Conservation (phyloP, 1,140 invertebrate species). For the Ruditapes philippinarum region DNA sequence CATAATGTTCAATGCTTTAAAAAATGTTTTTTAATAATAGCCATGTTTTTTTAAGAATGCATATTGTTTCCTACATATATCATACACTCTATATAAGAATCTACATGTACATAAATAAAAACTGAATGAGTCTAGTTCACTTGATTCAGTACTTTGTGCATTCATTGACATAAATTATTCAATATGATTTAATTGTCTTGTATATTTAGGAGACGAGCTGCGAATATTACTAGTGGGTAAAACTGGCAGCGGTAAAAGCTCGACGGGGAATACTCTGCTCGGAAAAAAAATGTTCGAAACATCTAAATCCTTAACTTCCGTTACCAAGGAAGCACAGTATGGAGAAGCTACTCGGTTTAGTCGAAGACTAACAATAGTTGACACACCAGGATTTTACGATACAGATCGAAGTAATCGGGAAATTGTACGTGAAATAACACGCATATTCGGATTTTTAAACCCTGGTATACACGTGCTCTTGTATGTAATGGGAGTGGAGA, state of each 20-base stretch:
- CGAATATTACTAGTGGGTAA: constrained; percentile 53
- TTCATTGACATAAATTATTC: too few species aligned
- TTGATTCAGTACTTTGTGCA: too few species aligned
- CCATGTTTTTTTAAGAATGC: too few species aligned
- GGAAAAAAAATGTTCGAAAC: constrained; percentile 28
- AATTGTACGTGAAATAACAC: constrained; percentile 9
- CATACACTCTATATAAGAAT: too few species aligned
- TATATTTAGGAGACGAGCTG: constrained; percentile 32
- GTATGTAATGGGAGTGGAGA: background rate
- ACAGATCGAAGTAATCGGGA: background rate
- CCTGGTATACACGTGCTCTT: constrained; percentile 21
- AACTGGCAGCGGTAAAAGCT: constrained; percentile 64
- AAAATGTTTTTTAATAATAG: too few species aligned
- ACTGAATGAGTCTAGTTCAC: too few species aligned
- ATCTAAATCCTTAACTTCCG: background rate
- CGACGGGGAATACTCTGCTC: constrained; percentile 59
- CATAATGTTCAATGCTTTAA: too few species aligned
- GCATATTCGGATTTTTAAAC: constrained; percentile 2
- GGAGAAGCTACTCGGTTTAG: background rate
- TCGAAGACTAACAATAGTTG: background rate
- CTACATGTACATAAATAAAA: too few species aligned
- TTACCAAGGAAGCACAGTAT: constrained; percentile 34
- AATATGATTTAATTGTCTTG: too few species aligned
- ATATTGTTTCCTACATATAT: too few species aligned
- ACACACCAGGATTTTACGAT: constrained; percentile 52